Conservation (phyloP, 2,888 invertebrate species). For the Platerodrilus igneus region DNA sequence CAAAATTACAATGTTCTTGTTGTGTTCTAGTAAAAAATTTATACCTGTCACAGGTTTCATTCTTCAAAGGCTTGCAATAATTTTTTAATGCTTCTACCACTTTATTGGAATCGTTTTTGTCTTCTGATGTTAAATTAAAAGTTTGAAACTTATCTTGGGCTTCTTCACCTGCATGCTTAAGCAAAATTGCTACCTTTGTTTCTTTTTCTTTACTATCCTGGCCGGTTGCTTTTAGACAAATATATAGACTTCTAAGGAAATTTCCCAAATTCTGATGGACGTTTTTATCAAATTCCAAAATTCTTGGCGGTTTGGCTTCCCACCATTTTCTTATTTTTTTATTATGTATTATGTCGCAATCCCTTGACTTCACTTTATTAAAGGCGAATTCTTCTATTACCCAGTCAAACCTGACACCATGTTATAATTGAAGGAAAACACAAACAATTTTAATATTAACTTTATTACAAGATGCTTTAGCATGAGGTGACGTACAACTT, state of each 20-base stretch:
- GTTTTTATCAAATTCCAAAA: conserved; percentile 5
- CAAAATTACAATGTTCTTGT: conserved; percentile 14
- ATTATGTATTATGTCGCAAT: too few relatives aligned
- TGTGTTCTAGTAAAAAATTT: conserved; percentile 20
- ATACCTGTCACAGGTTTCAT: conserved; percentile 16
- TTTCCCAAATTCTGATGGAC: conserved; percentile 2
- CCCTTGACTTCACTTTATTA: too few relatives aligned
- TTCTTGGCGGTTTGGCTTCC: conserved; percentile 3
- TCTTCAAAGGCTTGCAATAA: conserved; percentile 15
- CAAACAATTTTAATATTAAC: too few relatives aligned
- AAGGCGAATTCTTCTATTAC: too few relatives aligned
- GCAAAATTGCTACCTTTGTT: conserved; percentile 12
- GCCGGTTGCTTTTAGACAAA: conserved; percentile 12
- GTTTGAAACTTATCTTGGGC: conserved; percentile 24
- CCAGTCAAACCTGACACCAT: too few relatives aligned
- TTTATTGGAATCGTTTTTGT: conserved; percentile 6
- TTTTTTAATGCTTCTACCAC: conserved; percentile 16
- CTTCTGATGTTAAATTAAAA: conserved; percentile 13
- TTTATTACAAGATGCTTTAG: too few relatives aligned
- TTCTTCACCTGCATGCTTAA: conserved; percentile 19
- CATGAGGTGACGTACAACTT: too few relatives aligned
- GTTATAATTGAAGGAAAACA: too few relatives aligned
- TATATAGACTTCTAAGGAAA: conserved; percentile 4
- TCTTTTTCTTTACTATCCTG: conserved; percentile 10
- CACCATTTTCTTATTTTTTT: too few relatives aligned